Evolutionary conservation across 2,888 invertebrate species (phyloP).

Genomic region (Patella pellucida): DNA sequence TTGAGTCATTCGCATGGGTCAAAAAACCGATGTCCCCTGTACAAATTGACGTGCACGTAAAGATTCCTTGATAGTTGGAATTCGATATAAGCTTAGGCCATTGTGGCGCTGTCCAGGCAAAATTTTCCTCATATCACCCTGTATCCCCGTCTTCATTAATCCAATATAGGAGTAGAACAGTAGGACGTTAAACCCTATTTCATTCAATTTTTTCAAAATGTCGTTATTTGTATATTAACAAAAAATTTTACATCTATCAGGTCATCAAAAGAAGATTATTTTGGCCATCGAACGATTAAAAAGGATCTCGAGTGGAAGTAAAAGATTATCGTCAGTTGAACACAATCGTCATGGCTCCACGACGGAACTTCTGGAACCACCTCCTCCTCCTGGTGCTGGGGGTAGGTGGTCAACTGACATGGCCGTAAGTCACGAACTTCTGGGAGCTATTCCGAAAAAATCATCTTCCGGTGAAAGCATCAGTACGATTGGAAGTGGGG

Average conservation of each 20-base stretch:
- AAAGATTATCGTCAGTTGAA: slow-evolving; percentile 61
- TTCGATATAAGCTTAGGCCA: no score
- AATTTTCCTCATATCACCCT: no score
- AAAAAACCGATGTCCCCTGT: no score
- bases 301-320: slow-evolving; percentile 75
- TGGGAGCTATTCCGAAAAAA: slow-evolving; percentile 45
- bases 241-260: slow-evolving; percentile 75
- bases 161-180: no score
- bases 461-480: slow-evolving; percentile 61
- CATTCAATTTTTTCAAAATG: slow-evolving; percentile 1
- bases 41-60: no score
- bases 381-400: slow-evolving; percentile 46
- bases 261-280: slow-evolving; percentile 98
- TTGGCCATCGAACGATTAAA: slow-evolving; percentile 96
- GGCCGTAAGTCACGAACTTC: slow-evolving; percentile 42
- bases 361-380: slow-evolving; percentile 57
- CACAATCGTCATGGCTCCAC: slow-evolving; percentile 45
- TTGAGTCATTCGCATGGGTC: no score
- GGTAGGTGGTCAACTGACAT: slow-evolving; percentile 59
- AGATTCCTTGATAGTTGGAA: no score
- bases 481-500: slow-evolving; percentile 53
- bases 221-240: no score
- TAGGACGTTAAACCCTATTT: neutral
- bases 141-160: no score
- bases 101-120: no score